A percentile compares a stretch with the other conserved stretches of the same genome.
These are phyloP conservation scores for Eristalis intricaria DNA, from an alignment of 2,888 invertebrate genomes.

Conservation along the genomic window DNA sequence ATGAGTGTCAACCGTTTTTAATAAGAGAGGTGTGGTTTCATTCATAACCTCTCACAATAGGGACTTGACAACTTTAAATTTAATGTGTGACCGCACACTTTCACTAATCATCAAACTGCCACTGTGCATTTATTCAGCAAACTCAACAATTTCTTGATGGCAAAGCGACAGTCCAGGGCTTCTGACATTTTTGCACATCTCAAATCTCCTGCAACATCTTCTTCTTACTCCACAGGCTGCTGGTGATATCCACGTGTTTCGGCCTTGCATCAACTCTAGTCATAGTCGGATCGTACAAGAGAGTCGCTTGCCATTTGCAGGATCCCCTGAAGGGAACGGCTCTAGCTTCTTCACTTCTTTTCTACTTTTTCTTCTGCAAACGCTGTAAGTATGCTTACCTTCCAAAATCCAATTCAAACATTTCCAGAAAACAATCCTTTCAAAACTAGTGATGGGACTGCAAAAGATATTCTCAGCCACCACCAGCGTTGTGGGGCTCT, in stretches of 20 bases:
- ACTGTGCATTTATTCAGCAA: too few species aligned
- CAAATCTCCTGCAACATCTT: neutral
- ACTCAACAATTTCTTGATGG: too few species aligned
- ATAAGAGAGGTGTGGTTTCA: too few species aligned
- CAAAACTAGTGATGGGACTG: slow-evolving; percentile 83
- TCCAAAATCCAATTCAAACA: neutral
- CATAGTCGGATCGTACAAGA: slow-evolving; percentile 73
- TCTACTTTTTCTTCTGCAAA: slow-evolving; percentile 84
- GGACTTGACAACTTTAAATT: too few species aligned
- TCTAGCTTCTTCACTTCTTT: slow-evolving; percentile 83
- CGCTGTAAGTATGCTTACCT: slow-evolving; percentile 82
- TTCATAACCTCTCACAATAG: too few species aligned
- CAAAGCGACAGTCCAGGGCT: too few species aligned
- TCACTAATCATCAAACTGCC: too few species aligned
- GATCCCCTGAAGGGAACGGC: slow-evolving; percentile 84
- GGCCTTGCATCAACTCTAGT: slow-evolving; percentile 74
- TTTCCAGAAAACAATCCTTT: neutral
- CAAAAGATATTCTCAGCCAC: slow-evolving; percentile 84
- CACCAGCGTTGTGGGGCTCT: slow-evolving; percentile 84
- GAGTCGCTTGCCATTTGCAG: slow-evolving; percentile 84
- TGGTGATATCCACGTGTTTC: slow-evolving; percentile 73
- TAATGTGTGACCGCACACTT: too few species aligned
- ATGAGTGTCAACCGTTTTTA: too few species aligned
- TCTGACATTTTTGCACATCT: too few species aligned
- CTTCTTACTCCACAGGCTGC: slow-evolving; percentile 68